A percentile compares a stretch with the other conserved stretches of the same genome.
phyloP scores from a whole-genome alignment of 2,113 vertebrate species.

The Eidolon helvum region DNA sequence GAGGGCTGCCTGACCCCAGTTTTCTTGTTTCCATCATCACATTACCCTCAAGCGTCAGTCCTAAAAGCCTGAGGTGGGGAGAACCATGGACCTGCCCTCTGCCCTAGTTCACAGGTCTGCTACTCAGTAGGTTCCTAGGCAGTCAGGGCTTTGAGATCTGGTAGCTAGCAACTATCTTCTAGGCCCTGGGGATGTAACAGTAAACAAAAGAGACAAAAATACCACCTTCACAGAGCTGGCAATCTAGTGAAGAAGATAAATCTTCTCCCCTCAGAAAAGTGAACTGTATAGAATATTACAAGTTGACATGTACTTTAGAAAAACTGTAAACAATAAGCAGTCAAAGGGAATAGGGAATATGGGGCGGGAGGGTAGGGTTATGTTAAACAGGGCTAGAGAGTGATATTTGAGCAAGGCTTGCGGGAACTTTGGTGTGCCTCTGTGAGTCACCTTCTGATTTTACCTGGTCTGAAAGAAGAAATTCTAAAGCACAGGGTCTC shows the following conservation, averaged over 20 bases:
- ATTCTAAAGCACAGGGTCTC: background rate
- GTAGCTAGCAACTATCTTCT: background rate
- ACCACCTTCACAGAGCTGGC: background rate
- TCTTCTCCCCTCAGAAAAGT: background rate
- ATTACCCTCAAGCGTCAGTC: background rate
- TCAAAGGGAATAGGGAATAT: background rate
- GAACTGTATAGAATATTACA: background rate
- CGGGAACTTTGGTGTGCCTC: background rate
- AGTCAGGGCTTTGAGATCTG: background rate
- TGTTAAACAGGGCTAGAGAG: background rate
- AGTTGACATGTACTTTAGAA: background rate
- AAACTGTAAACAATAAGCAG: background rate
- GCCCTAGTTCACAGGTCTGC: background rate
- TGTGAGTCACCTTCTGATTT: background rate
- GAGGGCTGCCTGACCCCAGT: background rate
- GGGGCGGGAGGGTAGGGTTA: background rate
- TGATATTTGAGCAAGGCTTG: background rate
- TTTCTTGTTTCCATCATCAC: background rate
- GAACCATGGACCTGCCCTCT: background rate
- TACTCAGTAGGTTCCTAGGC: background rate
- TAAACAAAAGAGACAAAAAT: background rate
- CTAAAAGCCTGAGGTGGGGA: background rate
- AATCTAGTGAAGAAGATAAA: background rate
- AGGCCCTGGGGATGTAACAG: background rate
- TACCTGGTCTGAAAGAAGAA: slow-evolving; percentile 5